phyloP scores from a whole-genome alignment of 2,797 vertebrate species.

The Vipera ursinii region DNA sequence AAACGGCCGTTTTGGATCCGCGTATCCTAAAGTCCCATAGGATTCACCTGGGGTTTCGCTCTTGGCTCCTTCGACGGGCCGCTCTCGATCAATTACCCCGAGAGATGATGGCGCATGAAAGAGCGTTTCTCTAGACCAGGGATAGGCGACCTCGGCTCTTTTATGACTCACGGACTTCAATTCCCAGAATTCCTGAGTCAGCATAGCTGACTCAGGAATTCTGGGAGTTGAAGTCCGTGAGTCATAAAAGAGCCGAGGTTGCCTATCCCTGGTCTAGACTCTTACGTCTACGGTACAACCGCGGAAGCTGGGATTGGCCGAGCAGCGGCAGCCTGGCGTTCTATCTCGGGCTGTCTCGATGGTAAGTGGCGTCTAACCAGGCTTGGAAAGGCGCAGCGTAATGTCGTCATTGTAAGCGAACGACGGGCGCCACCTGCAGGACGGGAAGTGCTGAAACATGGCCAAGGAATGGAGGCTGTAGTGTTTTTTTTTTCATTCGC shows the following conservation, averaged over 20 bases:
- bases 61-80: background rate
- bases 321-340: background rate
- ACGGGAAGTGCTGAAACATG: background rate
- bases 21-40: background rate
- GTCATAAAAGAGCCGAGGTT: no score
- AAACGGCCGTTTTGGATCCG: background rate
- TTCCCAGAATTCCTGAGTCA: no score
- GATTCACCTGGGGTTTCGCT: background rate
- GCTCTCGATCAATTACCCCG: background rate
- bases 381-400: no score
- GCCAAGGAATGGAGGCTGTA: background rate
- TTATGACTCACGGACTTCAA: no score
- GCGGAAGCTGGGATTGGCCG: background rate
- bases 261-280: background rate
- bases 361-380: background rate
- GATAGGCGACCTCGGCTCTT: no score
- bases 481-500: background rate
- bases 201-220: no score
- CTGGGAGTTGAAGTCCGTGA: no score
- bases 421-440: background rate
- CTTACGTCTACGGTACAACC: background rate
- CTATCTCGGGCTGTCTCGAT: background rate
- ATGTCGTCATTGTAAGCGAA: background rate
- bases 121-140: background rate
- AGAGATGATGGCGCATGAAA: background rate